Evolutionary conservation across 2,797 vertebrate species (phyloP), one percentile per base, ranked within the genome.

Genomic region (Graptemys geographica): DNA sequence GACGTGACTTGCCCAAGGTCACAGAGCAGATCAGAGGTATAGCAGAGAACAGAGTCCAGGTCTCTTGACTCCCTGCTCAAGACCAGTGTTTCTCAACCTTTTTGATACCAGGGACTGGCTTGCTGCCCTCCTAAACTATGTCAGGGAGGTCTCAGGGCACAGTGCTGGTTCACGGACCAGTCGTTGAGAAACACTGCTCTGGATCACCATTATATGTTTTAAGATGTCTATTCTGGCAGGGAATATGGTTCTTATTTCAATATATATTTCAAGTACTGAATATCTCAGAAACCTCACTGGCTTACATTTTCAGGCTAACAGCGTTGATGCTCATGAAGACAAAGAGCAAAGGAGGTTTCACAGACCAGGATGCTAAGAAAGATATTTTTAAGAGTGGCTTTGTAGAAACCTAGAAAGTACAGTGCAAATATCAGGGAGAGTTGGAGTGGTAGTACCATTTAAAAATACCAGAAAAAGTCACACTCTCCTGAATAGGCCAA

Each of bases 1-100:
- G 56, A 0, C 0, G 83, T 1, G 47, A 53, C 87, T 92, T 83
- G 25, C 1, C 1, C 5, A 79, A 53, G 52, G 52, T 53, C 52
- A 53, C 52, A 53, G 52, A 53, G 52, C 52, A 55, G 31, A 81
- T 52, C 13, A 88, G 4, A 2, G 49, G 18, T 41, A 27, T 83
- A 69, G 62, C n/a, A 65, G 88, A 37, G 84, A 84, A 28, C 27
- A 57, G 56, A 89, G 65, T 4, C 1, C 15, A 88, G 84, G 52
- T 65, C 6, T 56, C 49, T n/a, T 12, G 2, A 33, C 89, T 55
- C 52, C 19, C 7, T 81, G 74, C 47, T 83, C 44, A 28, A 55
- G 53, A 9, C 53, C 53, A 23, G 21, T 55, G 53, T 55, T 55
- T 55, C 53, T 55, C 21, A 55, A 23, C 53, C 53, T 55, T 55